Evolutionary conservation across 2,797 vertebrate species (phyloP).

Genomic region (Ambastaia sidthimunki): DNA sequence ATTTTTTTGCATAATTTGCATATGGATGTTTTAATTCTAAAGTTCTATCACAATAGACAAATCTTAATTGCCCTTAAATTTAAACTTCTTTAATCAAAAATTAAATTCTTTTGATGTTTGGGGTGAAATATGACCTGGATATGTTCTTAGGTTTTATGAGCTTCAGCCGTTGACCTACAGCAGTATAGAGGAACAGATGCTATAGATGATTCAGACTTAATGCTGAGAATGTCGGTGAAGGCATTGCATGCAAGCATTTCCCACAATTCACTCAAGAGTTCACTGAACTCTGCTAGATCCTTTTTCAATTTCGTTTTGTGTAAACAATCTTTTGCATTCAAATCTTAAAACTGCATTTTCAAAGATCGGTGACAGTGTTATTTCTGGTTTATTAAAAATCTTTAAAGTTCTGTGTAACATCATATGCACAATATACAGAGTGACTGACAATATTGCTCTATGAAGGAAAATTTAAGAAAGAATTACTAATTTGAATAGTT

Average conservation of each 20-base stretch:
- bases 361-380: background rate
- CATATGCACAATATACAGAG: background rate
- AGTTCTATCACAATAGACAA: too few species aligned
- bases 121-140: background rate
- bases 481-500: background rate
- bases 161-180: background rate
- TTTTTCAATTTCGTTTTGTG: constrained; percentile 25
- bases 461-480: background rate
- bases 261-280: constrained; percentile 10
- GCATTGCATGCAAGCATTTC: constrained; percentile 23
- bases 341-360: background rate
- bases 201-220: constrained; percentile 49
- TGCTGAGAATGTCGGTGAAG: constrained; percentile 26
- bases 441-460: background rate
- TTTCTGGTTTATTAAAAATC: background rate
- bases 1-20: too few species aligned
- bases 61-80: too few species aligned
- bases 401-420: background rate
- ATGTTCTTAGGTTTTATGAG: background rate
- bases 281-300: constrained; percentile 13
- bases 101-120: background rate
- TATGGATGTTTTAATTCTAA: too few species aligned
- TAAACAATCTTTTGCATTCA: background rate
- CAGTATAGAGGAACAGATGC: constrained; percentile 33
- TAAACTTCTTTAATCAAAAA: too few species aligned